These are phyloP conservation scores for Mungos mungo DNA, from an alignment of 2,113 vertebrate species.

Conservation along the genomic window DNA sequence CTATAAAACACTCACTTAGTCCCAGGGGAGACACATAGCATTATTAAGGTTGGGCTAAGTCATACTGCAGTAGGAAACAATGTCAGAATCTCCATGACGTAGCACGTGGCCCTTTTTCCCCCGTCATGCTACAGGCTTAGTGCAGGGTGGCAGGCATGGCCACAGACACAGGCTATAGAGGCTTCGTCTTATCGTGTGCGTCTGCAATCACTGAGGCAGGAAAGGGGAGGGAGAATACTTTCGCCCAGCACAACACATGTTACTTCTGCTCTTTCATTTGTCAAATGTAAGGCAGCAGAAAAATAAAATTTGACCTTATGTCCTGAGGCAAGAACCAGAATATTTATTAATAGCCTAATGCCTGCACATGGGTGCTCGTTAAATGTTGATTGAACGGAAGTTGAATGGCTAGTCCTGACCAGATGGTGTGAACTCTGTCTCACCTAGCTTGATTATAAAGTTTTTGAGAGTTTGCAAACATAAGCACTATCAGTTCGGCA, in stretches of 20 bases:
- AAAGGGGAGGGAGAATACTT: background rate
- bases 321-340: background rate
- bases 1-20: background rate
- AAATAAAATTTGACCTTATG: background rate
- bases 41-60: background rate
- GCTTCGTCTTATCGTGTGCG: background rate
- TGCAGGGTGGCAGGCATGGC: background rate
- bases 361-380: background rate
- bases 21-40: background rate
- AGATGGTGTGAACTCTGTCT: background rate
- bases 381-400: background rate
- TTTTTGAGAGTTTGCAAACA: background rate
- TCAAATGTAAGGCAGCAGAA: background rate
- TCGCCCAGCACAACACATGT: background rate
- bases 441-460: background rate
- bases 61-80: background rate
- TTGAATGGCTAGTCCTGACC: background rate
- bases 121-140: accelerated
- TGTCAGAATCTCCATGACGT: background rate
- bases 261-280: background rate
- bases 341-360: background rate
- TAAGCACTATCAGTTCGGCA: conserved; percentile 8
- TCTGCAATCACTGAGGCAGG: background rate
- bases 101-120: background rate
- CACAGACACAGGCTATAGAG: background rate